Percentiles rank a stretch among this genome's conserved stretches.
phyloP scores from a whole-genome alignment of 2,888 invertebrate species.

The Platerodrilus igneus region DNA sequence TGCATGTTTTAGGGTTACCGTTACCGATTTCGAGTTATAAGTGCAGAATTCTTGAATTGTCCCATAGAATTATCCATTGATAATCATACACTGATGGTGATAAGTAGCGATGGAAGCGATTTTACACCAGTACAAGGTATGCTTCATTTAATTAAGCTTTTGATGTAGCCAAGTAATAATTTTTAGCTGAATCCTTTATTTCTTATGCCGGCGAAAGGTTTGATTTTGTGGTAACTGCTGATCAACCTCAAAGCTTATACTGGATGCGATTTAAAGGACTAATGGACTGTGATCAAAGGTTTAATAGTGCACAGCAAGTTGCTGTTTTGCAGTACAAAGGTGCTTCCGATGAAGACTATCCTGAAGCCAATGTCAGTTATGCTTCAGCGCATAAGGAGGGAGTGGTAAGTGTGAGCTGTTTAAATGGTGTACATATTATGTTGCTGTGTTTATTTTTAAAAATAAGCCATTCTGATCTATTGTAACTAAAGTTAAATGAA shows the following conservation, averaged over 20 bases:
- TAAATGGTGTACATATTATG: too few relatives aligned
- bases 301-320: conserved; percentile 62
- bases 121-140: conserved; percentile 70
- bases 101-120: conserved; percentile 76
- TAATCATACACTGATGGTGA: conserved; percentile 72
- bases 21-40: conserved; percentile 77
- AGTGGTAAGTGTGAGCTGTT: conserved; percentile 59
- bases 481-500: too few relatives aligned
- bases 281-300: conserved; percentile 79
- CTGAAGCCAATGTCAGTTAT: conserved; percentile 58
- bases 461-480: too few relatives aligned
- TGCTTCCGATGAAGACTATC: conserved; percentile 55
- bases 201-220: conserved; percentile 87
- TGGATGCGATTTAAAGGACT: conserved; percentile 76
- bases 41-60: conserved; percentile 83
- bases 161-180: too few relatives aligned
- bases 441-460: too few relatives aligned
- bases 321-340: conserved; percentile 62
- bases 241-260: conserved; percentile 66
- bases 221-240: conserved; percentile 74
- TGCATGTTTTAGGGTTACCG: conserved; percentile 58
- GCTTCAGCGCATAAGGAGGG: conserved; percentile 58
- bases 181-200: conserved; percentile 59
- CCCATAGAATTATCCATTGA: conserved; percentile 80
- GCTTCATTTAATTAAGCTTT: too few relatives aligned